Conservation (phyloP, 2,888 invertebrate species). For the Pyrrhosoma nymphula region DNA sequence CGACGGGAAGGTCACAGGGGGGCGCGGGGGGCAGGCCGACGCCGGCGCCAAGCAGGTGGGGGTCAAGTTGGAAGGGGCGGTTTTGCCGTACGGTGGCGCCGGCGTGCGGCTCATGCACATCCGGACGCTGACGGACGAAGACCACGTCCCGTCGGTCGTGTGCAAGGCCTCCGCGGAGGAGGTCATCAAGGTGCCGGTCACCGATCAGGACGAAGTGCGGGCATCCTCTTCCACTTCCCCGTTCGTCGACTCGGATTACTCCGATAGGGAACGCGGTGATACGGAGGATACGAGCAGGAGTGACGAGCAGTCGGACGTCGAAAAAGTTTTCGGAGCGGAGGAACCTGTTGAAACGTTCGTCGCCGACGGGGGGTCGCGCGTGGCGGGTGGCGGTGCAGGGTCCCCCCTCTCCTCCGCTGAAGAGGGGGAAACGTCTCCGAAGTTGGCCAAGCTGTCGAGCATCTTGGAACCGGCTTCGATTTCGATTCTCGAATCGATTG, state of each 20-base stretch:
- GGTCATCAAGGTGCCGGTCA: not conserved
- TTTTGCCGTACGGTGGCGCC: constrained; percentile 74
- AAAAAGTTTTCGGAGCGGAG: no score
- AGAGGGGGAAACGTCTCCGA: no score
- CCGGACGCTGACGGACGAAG: constrained; percentile 47
- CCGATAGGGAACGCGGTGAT: not conserved
- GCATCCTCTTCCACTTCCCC: not conserved
- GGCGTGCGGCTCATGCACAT: constrained; percentile 69
- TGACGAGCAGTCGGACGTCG: not conserved
- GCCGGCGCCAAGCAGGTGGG: constrained; percentile 71
- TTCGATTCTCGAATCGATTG: not conserved
- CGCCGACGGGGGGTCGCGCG: not conserved
- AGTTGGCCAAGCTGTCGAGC: no score
- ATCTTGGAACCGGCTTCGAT: not conserved
- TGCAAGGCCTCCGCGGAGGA: not conserved
- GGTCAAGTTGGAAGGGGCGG: constrained; percentile 73
- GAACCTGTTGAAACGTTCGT: not conserved
- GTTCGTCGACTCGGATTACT: not conserved
- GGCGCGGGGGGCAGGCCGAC: constrained; percentile 71
- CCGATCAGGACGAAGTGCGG: not conserved
- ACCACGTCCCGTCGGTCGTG: constrained; percentile 55
- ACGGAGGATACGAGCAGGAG: not conserved
- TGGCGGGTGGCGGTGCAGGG: no score
- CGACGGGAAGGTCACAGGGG: constrained; percentile 72
- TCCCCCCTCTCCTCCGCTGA: no score